Base-by-base conservation (phyloP, 2,888 invertebrate genomes). In the Morinoia aosen region DNA sequence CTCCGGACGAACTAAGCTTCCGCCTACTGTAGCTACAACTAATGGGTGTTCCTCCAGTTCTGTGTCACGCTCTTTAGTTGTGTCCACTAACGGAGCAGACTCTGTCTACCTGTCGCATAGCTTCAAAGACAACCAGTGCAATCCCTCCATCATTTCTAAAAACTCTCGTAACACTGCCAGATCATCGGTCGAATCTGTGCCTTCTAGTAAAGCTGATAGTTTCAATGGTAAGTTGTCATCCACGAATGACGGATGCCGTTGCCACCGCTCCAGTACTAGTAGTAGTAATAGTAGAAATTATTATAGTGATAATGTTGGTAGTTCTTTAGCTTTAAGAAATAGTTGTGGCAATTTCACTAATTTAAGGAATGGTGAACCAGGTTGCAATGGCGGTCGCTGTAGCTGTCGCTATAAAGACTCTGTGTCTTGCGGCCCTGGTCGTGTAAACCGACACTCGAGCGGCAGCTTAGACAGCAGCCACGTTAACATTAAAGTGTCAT, bases 111-210 rank as follows among this genome's bases (percentile, higher is more conserved):
- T 57, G 5, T 93, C 93, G 12, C 93, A 93, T 93, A 93, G 57
- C 57, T 48, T 93, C 93, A 93, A 93, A 93, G 58, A 93, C n/a
- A 93, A 93, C 56, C 93, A 93, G 93, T 93, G 93, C 93, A 93
- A 93, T 93, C 56, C 93, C 56, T 93, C 93, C 93, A 57, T 93
- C 57, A 57, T 57, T n/a, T 93, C 57, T 93, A 93, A 57, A 57
- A 93, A 93, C 93, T 93, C 93, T 25, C 93, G 93, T 57, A 93
- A 57, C 93, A 93, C 93, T 93, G 93, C 93, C 93, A 93, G 93
- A 93, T 93, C 93, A 93, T 93, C 93, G 57, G 56, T 93, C 58
- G 93, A 93, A 57, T 93, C 93, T 93, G 93, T 93, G 93, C 93
- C 93, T 93, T 93, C 93, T 93, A 93, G 58, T 93, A 93, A 93